A percentile compares a stretch with the other conserved stretches of the same genome.
Conservation (phyloP, 2,113 vertebrate genomes). For the Myxocyprinus asiaticus region DNA sequence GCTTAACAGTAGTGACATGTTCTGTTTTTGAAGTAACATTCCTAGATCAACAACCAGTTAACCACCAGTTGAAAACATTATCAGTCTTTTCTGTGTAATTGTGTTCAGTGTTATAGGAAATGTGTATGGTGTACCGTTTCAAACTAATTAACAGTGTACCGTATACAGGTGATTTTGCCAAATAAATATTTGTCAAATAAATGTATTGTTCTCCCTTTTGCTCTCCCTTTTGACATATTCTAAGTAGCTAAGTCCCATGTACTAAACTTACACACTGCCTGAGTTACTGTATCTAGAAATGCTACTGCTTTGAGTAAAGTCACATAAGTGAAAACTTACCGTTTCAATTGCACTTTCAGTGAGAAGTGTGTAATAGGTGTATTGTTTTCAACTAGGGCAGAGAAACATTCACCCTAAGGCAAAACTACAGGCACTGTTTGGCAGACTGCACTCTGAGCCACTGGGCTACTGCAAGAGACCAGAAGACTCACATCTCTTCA, state of each 20-base stretch:
- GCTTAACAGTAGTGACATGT: slow-evolving; percentile 10
- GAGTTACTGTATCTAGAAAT: neutral
- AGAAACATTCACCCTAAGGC: slow-evolving; percentile 29
- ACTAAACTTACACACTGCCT: neutral
- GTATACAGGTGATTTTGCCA: slow-evolving; percentile 9
- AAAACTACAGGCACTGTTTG: slow-evolving; percentile 42
- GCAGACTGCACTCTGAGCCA: slow-evolving; percentile 59
- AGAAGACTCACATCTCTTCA: slow-evolving; percentile 38
- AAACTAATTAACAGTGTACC: slow-evolving; percentile 4
- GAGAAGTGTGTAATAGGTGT: slow-evolving; percentile 3
- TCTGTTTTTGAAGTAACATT: slow-evolving; percentile 16
- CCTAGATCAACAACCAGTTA: neutral
- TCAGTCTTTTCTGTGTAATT: neutral
- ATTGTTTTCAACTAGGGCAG: slow-evolving; percentile 31
- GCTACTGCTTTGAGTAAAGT: slow-evolving; percentile 20
- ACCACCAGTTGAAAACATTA: slow-evolving; percentile 14
- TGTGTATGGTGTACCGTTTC: slow-evolving; percentile 13
- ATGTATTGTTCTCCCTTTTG: neutral
- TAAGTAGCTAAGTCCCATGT: neutral
- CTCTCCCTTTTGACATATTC: neutral
- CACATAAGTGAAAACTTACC: slow-evolving; percentile 25
- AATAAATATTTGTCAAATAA: neutral
- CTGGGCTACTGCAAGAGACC: slow-evolving; percentile 55
- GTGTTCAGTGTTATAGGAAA: neutral
- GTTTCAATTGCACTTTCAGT: slow-evolving; percentile 40